Base-by-base conservation (phyloP, 2,113 vertebrate species). In the Trinectes maculatus region DNA sequence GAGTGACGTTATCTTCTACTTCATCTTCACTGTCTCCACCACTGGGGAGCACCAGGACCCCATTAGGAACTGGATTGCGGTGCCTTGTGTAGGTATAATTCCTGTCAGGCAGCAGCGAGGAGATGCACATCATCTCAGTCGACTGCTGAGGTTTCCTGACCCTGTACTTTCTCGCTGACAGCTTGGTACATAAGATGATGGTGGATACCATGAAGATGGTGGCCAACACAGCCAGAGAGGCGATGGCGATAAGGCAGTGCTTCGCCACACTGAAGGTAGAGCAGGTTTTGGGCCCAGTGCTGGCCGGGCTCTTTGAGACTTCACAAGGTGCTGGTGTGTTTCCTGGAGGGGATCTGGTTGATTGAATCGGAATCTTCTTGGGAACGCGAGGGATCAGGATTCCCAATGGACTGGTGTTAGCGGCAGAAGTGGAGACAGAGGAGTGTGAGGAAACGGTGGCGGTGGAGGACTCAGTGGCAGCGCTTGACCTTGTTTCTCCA, bases 101-200 rank as follows among this genome's bases (percentile, higher is more conserved):
- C 0, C 77, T 73, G 0, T 96, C 94, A 0, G 93, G 87, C 62
- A 96, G 81, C 71, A 98, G 87, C 5, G 93, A 51, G 0, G 96
- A 96, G 85, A 97, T 96, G 36, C 95, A 96, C 57, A 94, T 89
- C 95, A 97, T 95, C 92, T 98, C 95, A 0, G 94, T 95, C 40
- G 5, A 89, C 16, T 72, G 80, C 3, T 7, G 28, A 15, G 31
- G 16, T 1, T 16, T 83, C 5, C 26, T 89, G 2, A 78, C 9
- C 0, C 68, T 47, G 78, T 87, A 88, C 74, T 87, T 91, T 84
- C 18, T 87, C 53, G 76, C 1, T 1, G 94, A 95, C 2, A 96
- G 91, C 80, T 93, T 91, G 48, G 83, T 3, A 0, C 89, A 95
- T 58, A 98, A 89, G 47, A 94, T 72, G 6, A 92, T 89, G 0